These are phyloP conservation scores for Salvelinus namaycush DNA, from an alignment of 2,113 vertebrate genomes.

Conservation along the genomic window DNA sequence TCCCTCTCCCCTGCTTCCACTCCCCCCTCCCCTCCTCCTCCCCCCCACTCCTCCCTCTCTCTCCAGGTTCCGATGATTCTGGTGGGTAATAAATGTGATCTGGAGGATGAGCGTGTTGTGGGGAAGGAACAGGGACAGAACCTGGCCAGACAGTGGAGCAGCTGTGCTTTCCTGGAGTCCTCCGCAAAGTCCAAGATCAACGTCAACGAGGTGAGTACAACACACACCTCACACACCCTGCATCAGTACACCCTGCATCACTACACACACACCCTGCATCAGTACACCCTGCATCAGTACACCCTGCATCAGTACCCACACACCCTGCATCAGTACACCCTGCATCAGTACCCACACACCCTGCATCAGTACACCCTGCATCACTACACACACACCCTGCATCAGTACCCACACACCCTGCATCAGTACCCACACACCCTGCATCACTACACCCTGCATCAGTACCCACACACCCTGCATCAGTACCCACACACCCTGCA, in stretches of 20 bases:
- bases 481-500: too few species aligned
- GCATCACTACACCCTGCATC: too few species aligned
- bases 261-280: too few species aligned
- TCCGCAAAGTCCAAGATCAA: background rate
- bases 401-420: too few species aligned
- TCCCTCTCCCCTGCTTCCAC: background rate
- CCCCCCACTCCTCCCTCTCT: rapidly evolving
- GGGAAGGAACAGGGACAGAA: slow-evolving; percentile 80
- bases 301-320: too few species aligned
- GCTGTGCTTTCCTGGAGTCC: background rate
- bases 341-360: background rate
- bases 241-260: too few species aligned
- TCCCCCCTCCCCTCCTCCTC: rapidly evolving
- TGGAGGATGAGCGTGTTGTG: background rate
- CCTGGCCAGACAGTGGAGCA: slow-evolving; percentile 85
- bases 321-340: too few species aligned
- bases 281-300: too few species aligned
- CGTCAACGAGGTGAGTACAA: background rate
- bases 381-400: background rate
- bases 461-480: too few species aligned
- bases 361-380: slow-evolving; percentile 43
- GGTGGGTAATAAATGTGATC: slow-evolving; percentile 69
- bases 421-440: too few species aligned
- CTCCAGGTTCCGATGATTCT: slow-evolving; percentile 85
- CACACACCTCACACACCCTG: background rate